Conservation (phyloP, 2,113 vertebrate genomes). For the Ondatra zibethicus region DNA sequence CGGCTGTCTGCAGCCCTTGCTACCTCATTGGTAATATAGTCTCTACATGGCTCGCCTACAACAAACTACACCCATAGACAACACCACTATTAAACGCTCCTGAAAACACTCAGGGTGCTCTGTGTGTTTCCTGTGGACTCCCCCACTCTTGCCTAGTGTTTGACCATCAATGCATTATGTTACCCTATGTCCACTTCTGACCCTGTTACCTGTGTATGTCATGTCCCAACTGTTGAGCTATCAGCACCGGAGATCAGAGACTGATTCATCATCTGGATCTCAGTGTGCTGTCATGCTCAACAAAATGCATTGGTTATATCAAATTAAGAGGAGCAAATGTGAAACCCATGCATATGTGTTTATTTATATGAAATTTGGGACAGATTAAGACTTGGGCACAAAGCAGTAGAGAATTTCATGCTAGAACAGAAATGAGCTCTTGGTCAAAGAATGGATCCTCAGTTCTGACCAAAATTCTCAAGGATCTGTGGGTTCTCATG, state of each 20-base stretch:
- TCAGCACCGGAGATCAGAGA: background rate
- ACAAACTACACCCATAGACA: background rate
- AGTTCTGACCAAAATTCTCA: background rate
- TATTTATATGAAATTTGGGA: background rate
- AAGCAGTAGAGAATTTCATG: constrained; percentile 19
- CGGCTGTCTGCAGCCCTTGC: background rate
- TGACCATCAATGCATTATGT: background rate
- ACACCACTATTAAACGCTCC: constrained; percentile 11
- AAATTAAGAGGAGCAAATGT: background rate
- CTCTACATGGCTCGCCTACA: background rate
- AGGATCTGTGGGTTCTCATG: background rate
- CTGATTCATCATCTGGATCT: background rate
- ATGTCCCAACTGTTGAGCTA: background rate
- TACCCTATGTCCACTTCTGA: background rate
- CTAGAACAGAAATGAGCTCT: constrained; percentile 26
- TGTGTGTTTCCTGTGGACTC: background rate
- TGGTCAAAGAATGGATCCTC: constrained; percentile 34
- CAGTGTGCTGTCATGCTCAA: background rate
- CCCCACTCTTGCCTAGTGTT: background rate
- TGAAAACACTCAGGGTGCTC: constrained; percentile 1
- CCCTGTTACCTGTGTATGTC: background rate
- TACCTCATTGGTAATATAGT: background rate
- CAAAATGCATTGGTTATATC: background rate
- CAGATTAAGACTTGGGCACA: constrained; percentile 28
- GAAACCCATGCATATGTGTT: constrained; percentile 2